Evolutionary conservation across 2,113 vertebrate species (phyloP).

Genomic region (Microcebus lehilahytsara): DNA sequence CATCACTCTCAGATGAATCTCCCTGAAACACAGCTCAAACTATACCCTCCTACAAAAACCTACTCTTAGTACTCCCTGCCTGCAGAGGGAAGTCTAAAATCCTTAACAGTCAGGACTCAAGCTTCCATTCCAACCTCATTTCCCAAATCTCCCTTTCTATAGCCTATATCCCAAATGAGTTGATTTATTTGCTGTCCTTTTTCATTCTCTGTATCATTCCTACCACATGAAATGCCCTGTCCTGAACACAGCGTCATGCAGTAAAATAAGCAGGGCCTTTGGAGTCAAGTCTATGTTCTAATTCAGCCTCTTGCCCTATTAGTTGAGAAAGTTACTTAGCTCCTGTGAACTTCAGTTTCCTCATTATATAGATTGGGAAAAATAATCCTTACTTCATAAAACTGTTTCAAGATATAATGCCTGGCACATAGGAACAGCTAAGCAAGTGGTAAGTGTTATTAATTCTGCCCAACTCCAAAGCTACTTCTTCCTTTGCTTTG

Average conservation of each 20-base stretch:
- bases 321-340: neutral
- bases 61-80: neutral
- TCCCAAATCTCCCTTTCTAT: neutral
- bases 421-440: neutral
- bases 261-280: constrained; percentile 19
- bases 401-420: neutral
- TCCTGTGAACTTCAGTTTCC: constrained; percentile 11
- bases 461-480: neutral
- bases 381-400: constrained; percentile 11
- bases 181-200: constrained; percentile 31
- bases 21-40: neutral
- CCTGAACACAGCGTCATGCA: neutral
- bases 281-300: neutral
- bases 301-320: neutral
- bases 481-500: neutral
- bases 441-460: neutral
- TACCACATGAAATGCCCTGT: neutral
- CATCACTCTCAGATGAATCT: neutral
- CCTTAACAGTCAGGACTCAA: neutral
- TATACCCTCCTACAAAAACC: neutral
- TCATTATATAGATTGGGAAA: constrained; percentile 1
- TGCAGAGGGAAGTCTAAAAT: constrained; percentile 1
- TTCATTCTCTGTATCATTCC: neutral
- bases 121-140: neutral
- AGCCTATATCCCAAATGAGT: neutral